Base-by-base conservation (phyloP, 2,113 vertebrate species). In the Acanthochromis polyacanthus region DNA sequence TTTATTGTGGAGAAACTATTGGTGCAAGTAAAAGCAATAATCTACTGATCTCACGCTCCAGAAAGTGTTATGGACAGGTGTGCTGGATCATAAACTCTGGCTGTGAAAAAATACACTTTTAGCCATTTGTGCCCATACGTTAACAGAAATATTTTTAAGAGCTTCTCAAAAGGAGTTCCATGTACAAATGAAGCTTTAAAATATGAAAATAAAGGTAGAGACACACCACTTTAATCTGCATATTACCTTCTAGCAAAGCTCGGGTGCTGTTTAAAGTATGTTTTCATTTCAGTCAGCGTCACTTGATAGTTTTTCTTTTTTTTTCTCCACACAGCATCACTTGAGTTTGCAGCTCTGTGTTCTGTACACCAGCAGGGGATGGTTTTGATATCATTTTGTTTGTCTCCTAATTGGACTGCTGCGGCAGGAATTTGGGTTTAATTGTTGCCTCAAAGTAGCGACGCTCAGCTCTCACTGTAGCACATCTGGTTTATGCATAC, bases 401-500 rank as follows among this genome's bases (percentile, higher is more conserved):
- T 90, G 75, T 91, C 67, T 74, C 65, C 77, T 92, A 91, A 92
- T 92, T 91, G 68, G 75, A 90, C 78, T 88, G 80, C 80, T 89
- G 87, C 67, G 58, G 86, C 79, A 84, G 70, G 58, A 89, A 64
- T 81, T 67, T 4, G 0, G 78, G 32, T 91, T 90, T 92, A 89
- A 92, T 90, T 83, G 81, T 86, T 84, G 78, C 87, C 83, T 92
- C 80, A 89, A 80, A 88, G 85, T 73, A 89, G 90, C 78, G 52
- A 38, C 74, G 51, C 78, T 79, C 77, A 63, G 85, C 78, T 83
- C 75, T 86, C 67, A 61, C 74, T 74, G 63, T 63, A 30, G 78
- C 88, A 93, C 91, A 93, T 94, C 90, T 94, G 93, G 88, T 87
- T 87, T 70, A 32, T 45, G 51, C 82, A 22, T 71, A 82, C 85